These are phyloP conservation scores for Teleopsis dalmanni DNA, from an alignment of 1,140 invertebrate species.

Conservation along the genomic window DNA sequence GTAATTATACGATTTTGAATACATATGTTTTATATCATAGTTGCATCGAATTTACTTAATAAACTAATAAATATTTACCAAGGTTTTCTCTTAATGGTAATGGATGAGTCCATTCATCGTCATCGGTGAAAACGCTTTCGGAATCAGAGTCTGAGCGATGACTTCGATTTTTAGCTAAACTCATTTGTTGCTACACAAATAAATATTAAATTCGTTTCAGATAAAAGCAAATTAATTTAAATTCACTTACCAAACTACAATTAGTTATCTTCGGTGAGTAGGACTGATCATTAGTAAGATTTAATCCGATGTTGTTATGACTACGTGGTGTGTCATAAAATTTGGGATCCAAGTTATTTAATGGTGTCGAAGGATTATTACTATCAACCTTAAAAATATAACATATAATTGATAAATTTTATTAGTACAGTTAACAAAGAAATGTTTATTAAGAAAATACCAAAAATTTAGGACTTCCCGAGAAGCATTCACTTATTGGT, in stretches of 20 bases:
- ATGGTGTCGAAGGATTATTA: constrained; percentile 31
- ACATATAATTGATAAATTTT: not conserved
- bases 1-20: not conserved
- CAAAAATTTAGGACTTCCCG: constrained; percentile 56
- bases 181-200: constrained; percentile 22
- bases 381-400: constrained; percentile 15
- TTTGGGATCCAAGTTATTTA: constrained; percentile 44
- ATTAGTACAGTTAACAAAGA: not conserved
- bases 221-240: not conserved
- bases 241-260: constrained; percentile 20
- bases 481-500: constrained; percentile 81
- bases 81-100: constrained; percentile 38
- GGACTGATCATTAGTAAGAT: constrained; percentile 41
- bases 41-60: not conserved
- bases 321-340: constrained; percentile 52
- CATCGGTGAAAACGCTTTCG: constrained; percentile 54
- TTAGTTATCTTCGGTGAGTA: constrained; percentile 43
- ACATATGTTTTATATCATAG: not conserved
- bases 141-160: constrained; percentile 50
- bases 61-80: constrained; percentile 20
- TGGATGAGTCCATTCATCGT: constrained; percentile 49
- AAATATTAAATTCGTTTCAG: not conserved
- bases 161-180: constrained; percentile 11
- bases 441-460: constrained; percentile 7
- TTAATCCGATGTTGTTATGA: constrained; percentile 42